Evolutionary conservation across 2,888 invertebrate species (phyloP), one percentile per base, ranked within the genome.

Genomic region (Folsomia candida): DNA sequence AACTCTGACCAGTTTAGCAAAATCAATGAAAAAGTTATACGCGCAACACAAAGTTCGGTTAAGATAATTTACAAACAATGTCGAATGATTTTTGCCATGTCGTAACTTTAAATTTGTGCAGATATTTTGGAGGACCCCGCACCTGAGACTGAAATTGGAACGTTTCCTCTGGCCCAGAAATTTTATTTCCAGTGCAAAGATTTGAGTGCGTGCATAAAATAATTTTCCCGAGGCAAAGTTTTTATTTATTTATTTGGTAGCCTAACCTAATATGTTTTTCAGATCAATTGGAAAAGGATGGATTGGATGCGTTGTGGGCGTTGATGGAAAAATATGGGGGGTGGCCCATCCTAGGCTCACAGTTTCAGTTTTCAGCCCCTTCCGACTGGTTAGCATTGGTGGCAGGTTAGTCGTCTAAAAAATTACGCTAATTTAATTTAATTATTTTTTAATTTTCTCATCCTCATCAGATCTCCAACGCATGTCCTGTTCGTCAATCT

Each of bases 21-120:
- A 62, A 76, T 76, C 24, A 76, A 73, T 60, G 73, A 76, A 6
- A 70, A 72, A 24, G 76, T 76, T 1, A 70, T 72, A 14, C 57
- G 62, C 27, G 72, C 73, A n/a, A 76, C 76, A 1, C 73, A 72
- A 59, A 54, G 74, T 72, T 28, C 62, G 66, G 6, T 6, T 14
- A 37, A 57, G 57, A 6, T 57, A 57, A 11, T 47, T 47, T 57
- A n/a, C n/a, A 22, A 60, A 6, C 3, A 60, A 57, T 20, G 18
- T 22, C n/a, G n/a, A n/a, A n/a, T n/a, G n/a, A 4, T 20, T 57
- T 57, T 11, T 6, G 20, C 20, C 22, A 57, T 57, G 57, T 57
- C 6, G 47, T 6, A 57, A 57, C 9, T 57, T n/a, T n/a, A n/a
- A 57, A 6, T 59, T 51, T 11, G 3, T 22, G 11, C 14, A 64